These are phyloP conservation scores for Pao palembangensis DNA, from an alignment of 2,113 vertebrate genomes.

Conservation along the genomic window DNA sequence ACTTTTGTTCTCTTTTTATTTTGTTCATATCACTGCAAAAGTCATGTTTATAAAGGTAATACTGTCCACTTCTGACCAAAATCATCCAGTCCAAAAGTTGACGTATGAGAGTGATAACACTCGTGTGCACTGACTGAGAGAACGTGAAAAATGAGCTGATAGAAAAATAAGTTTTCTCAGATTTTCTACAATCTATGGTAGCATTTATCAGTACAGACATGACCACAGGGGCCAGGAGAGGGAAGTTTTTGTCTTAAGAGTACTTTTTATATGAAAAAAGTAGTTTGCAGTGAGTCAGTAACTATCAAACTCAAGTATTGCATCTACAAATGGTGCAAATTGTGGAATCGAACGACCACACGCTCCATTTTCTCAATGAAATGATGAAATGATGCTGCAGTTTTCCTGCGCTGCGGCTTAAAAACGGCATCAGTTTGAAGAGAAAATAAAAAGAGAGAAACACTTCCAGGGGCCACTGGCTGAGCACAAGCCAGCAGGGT, in stretches of 20 bases:
- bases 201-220: not conserved
- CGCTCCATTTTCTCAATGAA: not conserved
- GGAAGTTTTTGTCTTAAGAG: not conserved
- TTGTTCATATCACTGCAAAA: constrained; percentile 35
- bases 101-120: constrained; percentile 11
- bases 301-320: not conserved
- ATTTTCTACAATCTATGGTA: not conserved
- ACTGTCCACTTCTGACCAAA: not conserved
- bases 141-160: not conserved
- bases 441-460: constrained; percentile 27
- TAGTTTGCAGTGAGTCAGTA: no score
- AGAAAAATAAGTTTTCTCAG: constrained; percentile 2
- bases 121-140: no score
- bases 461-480: not conserved
- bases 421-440: constrained; percentile 11
- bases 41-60: constrained; percentile 36
- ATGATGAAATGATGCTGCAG: not conserved
- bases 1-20: constrained; percentile 36
- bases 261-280: not conserved
- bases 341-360: not conserved
- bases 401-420: no score
- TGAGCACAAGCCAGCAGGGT: constrained; percentile 28
- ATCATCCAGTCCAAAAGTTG: constrained; percentile 19
- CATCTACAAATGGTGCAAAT: not conserved
- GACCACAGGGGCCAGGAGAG: not conserved